phyloP scores from a whole-genome alignment of 2,888 invertebrate genomes.

The Andrena bucephala region DNA sequence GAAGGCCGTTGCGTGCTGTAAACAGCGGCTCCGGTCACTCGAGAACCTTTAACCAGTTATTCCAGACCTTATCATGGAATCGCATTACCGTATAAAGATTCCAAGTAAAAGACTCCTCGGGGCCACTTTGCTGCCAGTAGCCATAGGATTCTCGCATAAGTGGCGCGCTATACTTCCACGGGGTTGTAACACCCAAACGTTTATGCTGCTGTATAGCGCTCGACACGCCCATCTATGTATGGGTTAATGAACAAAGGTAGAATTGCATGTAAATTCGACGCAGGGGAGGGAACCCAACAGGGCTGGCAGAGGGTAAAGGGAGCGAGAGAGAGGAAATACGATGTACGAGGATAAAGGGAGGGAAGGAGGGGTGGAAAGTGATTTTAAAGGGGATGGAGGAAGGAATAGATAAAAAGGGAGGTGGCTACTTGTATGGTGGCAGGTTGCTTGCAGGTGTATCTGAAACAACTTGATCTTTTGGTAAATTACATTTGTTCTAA shows the following conservation, averaged over 20 bases:
- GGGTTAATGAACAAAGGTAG: constrained; percentile 72
- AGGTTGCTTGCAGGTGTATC: not conserved
- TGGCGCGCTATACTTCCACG: constrained; percentile 11
- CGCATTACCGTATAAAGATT: constrained; percentile 28
- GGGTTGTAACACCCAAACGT: constrained; percentile 4
- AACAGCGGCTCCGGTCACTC: constrained; percentile 22
- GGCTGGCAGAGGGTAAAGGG: not conserved
- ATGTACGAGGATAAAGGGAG: not conserved
- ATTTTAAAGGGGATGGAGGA: not conserved
- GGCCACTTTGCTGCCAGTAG: not conserved
- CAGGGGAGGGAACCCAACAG: constrained; percentile 22
- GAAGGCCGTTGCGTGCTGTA: constrained; percentile 18
- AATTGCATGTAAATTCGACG: constrained; percentile 75
- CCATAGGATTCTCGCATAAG: constrained; percentile 14
- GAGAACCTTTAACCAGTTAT: constrained; percentile 36
- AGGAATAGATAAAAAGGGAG: not conserved
- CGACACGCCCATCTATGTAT: constrained; percentile 53
- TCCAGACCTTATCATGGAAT: constrained; percentile 30
- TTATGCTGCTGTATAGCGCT: constrained; percentile 10
- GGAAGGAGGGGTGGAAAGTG: not conserved
- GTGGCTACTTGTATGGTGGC: too few relatives aligned
- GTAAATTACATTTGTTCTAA: not conserved
- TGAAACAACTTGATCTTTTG: constrained; percentile 25
- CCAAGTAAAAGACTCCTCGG: constrained; percentile 28
- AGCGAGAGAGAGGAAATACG: not conserved